These are phyloP conservation scores for Lanistes nyassanus DNA, from an alignment of 1,140 invertebrate species.

Conservation along the genomic window DNA sequence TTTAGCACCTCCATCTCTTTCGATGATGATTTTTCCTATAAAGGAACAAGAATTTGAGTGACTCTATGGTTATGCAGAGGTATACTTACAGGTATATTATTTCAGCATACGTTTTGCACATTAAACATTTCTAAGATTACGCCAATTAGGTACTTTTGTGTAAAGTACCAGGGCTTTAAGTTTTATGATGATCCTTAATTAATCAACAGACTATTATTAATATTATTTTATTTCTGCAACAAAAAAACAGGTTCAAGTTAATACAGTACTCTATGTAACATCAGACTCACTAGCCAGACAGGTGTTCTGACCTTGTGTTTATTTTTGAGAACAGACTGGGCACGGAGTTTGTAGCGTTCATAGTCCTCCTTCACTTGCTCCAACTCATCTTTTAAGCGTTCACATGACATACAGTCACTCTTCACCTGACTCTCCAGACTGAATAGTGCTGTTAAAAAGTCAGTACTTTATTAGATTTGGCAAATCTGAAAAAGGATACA, in stretches of 20 bases:
- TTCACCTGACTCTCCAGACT: constrained; percentile 22
- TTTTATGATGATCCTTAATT: no score
- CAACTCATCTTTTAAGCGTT: constrained; percentile 63
- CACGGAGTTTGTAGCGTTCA: constrained; percentile 67
- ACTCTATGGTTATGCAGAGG: no score
- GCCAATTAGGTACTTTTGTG: no score
- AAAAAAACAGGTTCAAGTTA: neutral
- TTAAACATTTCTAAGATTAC: no score
- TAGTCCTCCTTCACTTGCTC: constrained; percentile 67
- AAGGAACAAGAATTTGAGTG: no score
- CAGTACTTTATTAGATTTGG: no score
- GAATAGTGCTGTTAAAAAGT: no score
- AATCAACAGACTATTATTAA: neutral
- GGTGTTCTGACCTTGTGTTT: constrained; percentile 55
- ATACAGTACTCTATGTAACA: neutral
- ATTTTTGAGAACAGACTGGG: constrained; percentile 66
- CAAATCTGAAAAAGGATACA: no score
- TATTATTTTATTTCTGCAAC: neutral
- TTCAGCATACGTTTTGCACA: no score
- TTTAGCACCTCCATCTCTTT: constrained; percentile 63
- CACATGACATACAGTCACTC: constrained; percentile 44
- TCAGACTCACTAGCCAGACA: neutral
- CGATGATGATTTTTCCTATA: constrained; percentile 52
- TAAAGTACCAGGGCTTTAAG: no score
- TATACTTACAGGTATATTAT: no score